Percentiles rank a stretch among this genome's conserved stretches.
phyloP scores from a whole-genome alignment of 2,113 vertebrate species.

The Macrotus californicus region DNA sequence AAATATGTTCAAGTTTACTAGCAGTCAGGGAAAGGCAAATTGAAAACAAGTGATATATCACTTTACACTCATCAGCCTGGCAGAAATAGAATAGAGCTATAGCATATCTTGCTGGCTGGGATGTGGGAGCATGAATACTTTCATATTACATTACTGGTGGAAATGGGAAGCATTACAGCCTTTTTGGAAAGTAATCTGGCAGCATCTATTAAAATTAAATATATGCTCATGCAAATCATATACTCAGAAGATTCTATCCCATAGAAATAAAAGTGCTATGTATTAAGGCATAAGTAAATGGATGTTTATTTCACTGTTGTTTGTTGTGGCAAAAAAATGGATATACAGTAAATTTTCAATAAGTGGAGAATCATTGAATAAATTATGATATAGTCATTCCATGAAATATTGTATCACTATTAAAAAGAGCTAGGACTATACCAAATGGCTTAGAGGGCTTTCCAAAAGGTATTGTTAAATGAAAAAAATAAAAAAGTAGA shows the following conservation, averaged over 20 bases:
- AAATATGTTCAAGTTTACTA: not conserved
- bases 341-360: not conserved
- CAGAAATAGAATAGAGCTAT: not conserved
- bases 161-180: constrained; percentile 19
- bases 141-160: not conserved
- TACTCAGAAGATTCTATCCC: not conserved
- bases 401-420: not conserved
- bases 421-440: not conserved
- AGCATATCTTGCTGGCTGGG: not conserved
- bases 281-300: not conserved
- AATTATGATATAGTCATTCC: not conserved
- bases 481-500: not conserved
- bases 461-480: not conserved
- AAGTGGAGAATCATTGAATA: not conserved
- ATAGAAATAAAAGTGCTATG: not conserved
- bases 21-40: constrained; percentile 18
- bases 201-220: constrained; percentile 34
- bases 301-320: not conserved
- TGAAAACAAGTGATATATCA: constrained; percentile 20
- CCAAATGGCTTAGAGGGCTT: not conserved
- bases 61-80: not conserved
- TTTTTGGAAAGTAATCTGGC: constrained; percentile 34
- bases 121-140: not conserved
- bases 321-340: not conserved
- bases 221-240: not conserved